phyloP scores from a whole-genome alignment of 2,113 vertebrate genomes.

The Prionailurus bengalensis region DNA sequence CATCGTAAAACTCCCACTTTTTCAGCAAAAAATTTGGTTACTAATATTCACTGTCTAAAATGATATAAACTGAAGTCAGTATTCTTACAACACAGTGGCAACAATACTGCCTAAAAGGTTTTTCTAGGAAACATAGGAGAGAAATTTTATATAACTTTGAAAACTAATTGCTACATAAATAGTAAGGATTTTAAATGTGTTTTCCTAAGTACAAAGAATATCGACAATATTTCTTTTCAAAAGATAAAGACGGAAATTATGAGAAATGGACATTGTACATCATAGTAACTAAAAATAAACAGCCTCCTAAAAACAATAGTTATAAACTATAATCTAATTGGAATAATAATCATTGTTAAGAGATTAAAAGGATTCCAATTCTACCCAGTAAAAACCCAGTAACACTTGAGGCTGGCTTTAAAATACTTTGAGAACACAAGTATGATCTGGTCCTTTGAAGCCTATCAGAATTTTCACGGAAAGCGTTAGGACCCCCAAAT shows the following conservation, averaged over 20 bases:
- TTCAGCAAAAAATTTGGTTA: neutral
- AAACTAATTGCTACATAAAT: neutral
- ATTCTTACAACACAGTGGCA: neutral
- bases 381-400: neutral
- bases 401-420: neutral
- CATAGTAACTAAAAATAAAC: neutral
- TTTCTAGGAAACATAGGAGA: neutral
- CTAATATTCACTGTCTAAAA: neutral
- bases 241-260: constrained; percentile 11
- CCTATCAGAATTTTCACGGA: neutral
- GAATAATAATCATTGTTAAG: neutral
- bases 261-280: neutral
- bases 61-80: neutral
- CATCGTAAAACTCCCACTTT: neutral
- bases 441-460: neutral
- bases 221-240: neutral
- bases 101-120: neutral
- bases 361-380: neutral
- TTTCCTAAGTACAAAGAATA: constrained; percentile 10
- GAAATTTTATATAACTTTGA: neutral
- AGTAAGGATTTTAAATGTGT: neutral
- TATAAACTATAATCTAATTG: neutral
- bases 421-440: neutral
- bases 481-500: neutral
- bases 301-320: neutral